These are phyloP conservation scores for Sebastes schlegelii DNA, from an alignment of 2,113 vertebrate genomes.

Conservation along the genomic window DNA sequence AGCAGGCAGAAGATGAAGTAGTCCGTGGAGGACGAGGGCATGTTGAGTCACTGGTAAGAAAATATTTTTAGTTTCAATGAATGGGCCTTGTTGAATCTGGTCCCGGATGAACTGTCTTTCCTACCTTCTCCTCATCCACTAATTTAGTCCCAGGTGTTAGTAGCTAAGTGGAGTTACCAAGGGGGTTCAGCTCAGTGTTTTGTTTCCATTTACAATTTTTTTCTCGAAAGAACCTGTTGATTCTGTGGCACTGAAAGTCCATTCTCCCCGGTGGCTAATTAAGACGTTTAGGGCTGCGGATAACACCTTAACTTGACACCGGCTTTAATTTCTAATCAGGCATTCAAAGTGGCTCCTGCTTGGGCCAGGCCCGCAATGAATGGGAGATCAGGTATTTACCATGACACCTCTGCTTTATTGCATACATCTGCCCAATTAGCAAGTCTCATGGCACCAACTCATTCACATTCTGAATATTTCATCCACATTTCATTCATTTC, in stretches of 20 bases:
- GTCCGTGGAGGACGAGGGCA: constrained; percentile 57
- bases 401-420: constrained; percentile 70
- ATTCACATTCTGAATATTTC: constrained; percentile 73
- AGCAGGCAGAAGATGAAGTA: constrained; percentile 36
- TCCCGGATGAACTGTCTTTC: constrained; percentile 50
- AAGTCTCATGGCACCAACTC: constrained; percentile 52
- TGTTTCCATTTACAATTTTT: constrained; percentile 65
- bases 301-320: constrained; percentile 77
- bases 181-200: constrained; percentile 23
- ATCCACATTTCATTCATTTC: constrained; percentile 63
- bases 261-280: constrained; percentile 64
- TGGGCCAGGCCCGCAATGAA: constrained; percentile 61
- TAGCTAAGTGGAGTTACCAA: constrained; percentile 53
- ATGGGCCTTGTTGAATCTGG: constrained; percentile 28
- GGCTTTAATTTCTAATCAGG: constrained; percentile 80
- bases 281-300: constrained; percentile 59
- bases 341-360: constrained; percentile 69
- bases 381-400: constrained; percentile 80
- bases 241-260: constrained; percentile 51
- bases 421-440: constrained; percentile 81
- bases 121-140: constrained; percentile 14
- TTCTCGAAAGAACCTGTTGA: constrained; percentile 57
- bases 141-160: constrained; percentile 66
- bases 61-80: constrained; percentile 51
- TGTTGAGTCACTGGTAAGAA: constrained; percentile 58